Base-by-base conservation (phyloP, 2,888 invertebrate genomes). In the Drosophila suboccidentalis region DNA sequence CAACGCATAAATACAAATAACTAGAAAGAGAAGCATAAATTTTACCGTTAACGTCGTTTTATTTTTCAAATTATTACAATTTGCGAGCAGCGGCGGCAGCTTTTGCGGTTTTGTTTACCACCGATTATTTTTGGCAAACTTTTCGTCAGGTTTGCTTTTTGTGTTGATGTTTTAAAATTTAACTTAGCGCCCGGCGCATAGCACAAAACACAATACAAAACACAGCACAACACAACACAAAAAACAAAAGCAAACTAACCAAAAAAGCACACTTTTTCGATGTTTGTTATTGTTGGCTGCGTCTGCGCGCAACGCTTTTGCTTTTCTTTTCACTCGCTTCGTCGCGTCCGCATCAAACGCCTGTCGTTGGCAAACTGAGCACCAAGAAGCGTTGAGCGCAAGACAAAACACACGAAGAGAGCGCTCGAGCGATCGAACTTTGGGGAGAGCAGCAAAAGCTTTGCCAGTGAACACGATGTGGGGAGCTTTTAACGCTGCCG, bases 331-430 rank as follows among this genome's bases (percentile, higher is more conserved):
- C 50, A 68, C 64, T 68, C 55, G 63, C 65, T 62, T 51, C 67
- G 54, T 61, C 75, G 60, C 90, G 91, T 91, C 90, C 84, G 84
- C 65, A 80, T 81, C 73, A 77, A 79, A 73, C 83, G 90, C 77
- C 87, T 82, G 85, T 84, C 80, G 80, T 76, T 71, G 78, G 75
- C 77, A 75, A 89, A 91, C 90, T 87, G 87, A 89, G 62, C 69
- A 50, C 57, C 41, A 50, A 58, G 58, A 44, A 74, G 64, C 61
- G 63, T 22, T 32, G 68, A 75, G 75, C 81, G 55, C 62, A 54
- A 59, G 55, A 82, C 82, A 72, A 85, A 85, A 85, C 62, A 69
- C 46, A 32, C 58, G 38, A 47, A 39, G 65, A 65, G 75, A 64
- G 51, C 71, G 54, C 17, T 6, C 6, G 22, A 43, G 38, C 51